A percentile compares a stretch with the other conserved stretches of the same genome.
These are phyloP conservation scores for Dolichallabes microphthalmus DNA, from an alignment of 2,113 vertebrate species.

Conservation along the genomic window DNA sequence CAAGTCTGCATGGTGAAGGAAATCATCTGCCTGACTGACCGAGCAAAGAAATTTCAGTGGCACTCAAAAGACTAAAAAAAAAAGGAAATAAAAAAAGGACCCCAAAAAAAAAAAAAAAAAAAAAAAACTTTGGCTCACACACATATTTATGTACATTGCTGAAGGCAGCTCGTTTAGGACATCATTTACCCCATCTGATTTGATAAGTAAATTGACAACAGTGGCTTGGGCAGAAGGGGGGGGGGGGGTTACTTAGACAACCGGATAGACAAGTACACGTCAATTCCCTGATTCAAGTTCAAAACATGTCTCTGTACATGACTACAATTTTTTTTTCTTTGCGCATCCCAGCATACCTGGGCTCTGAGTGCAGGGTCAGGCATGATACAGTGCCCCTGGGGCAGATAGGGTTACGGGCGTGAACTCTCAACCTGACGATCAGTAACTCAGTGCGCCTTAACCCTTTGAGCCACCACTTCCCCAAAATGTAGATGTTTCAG, in stretches of 20 bases:
- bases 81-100: too few relatives aligned
- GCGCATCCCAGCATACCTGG: too few relatives aligned
- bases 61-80: too few relatives aligned
- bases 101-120: too few relatives aligned
- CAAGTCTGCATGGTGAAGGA: neutral
- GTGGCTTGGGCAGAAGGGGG: neutral
- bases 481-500: too few relatives aligned
- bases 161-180: neutral
- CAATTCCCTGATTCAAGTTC: neutral
- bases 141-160: neutral
- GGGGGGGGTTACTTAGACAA: neutral
- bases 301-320: neutral
- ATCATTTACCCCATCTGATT: neutral
- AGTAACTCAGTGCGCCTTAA: too few relatives aligned
- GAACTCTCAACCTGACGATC: too few relatives aligned
- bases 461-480: too few relatives aligned
- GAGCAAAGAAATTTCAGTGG: neutral
- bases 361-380: too few relatives aligned
- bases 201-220: neutral
- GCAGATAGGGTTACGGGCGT: too few relatives aligned
- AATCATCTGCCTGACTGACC: neutral
- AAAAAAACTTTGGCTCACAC: neutral
- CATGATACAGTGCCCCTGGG: too few relatives aligned
- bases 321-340: too few relatives aligned
- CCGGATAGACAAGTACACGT: neutral